phyloP scores from a whole-genome alignment of 1,140 invertebrate species.

The Drosophila melanica region DNA sequence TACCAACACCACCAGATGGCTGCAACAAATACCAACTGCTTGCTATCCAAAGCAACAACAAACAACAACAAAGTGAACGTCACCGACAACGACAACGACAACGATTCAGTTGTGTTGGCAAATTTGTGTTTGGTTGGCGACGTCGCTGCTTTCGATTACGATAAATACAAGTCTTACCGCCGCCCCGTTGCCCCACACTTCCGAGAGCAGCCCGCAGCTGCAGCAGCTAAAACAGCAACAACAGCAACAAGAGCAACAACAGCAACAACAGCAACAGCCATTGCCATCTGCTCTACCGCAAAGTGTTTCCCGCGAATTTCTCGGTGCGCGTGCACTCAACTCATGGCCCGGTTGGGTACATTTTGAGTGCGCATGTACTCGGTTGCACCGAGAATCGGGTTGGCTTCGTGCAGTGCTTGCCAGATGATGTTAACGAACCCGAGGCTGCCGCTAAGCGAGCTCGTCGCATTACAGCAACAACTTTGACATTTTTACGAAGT shows the following conservation, averaged over 20 bases:
- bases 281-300: slow-evolving; percentile 19
- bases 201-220: background rate
- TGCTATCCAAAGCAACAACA: slow-evolving; percentile 15
- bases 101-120: slow-evolving; percentile 15
- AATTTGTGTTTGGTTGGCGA: slow-evolving; percentile 9
- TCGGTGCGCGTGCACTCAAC: slow-evolving; percentile 63
- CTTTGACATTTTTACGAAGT: slow-evolving; percentile 8
- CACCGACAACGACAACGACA: slow-evolving; percentile 6
- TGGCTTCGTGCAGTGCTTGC: slow-evolving; percentile 24
- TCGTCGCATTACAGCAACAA: slow-evolving; percentile 3
- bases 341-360: slow-evolving; percentile 53
- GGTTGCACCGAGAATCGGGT: slow-evolving; percentile 32
- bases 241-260: background rate
- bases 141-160: slow-evolving; percentile 32
- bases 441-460: slow-evolving; percentile 24
- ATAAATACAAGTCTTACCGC: slow-evolving; percentile 47
- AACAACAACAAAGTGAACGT: slow-evolving; percentile 4
- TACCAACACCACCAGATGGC: slow-evolving; percentile 10
- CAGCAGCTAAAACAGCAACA: background rate
- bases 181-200: background rate
- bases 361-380: slow-evolving; percentile 70
- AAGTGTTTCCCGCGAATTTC: slow-evolving; percentile 67
- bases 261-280: background rate
- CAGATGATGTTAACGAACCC: slow-evolving; percentile 67
- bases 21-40: slow-evolving; percentile 12